Evolutionary conservation across 23 tunicate species (phyloP).

Genomic region (Pegea sp.): DNA sequence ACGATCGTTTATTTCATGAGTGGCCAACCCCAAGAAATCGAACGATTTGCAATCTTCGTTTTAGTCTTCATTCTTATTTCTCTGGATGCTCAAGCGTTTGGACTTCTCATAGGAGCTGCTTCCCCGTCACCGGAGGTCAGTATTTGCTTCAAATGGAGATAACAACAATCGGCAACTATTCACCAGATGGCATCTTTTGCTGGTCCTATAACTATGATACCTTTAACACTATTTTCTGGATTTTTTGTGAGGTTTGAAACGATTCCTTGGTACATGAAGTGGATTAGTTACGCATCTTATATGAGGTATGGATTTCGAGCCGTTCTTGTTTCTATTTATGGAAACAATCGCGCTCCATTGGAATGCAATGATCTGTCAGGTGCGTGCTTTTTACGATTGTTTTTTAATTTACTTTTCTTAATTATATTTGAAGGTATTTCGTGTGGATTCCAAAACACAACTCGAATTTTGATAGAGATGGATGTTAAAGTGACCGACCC

Average conservation of each 20-base stretch:
- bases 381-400: too few relatives aligned
- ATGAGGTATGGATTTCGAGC: conserved; percentile 85
- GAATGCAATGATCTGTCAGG: conserved; percentile 56
- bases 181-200: conserved; percentile 80
- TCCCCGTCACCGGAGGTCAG: conserved; percentile 66
- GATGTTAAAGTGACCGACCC: too few relatives aligned
- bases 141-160: too few relatives aligned
- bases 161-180: too few relatives aligned
- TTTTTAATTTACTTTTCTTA: too few relatives aligned
- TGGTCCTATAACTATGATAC: conserved; percentile 87
- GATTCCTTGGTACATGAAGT: conserved; percentile 91
- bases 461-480: too few relatives aligned
- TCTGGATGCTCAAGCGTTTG: conserved; percentile 65
- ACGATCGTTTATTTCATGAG: conserved; percentile 90
- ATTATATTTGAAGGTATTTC: too few relatives aligned
- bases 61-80: conserved; percentile 63
- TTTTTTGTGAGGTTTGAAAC: conserved; percentile 87
- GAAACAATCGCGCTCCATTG: conserved; percentile 53
- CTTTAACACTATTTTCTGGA: conserved; percentile 76
- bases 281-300: conserved; percentile 84
- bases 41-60: conserved; percentile 46
- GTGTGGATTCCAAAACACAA: too few relatives aligned
- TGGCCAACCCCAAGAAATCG: conserved; percentile 64
- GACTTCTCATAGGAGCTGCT: conserved; percentile 88
- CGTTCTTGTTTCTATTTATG: conserved; percentile 65